A percentile compares a stretch with the other conserved stretches of the same genome.
Evolutionary conservation across 2,797 vertebrate genomes (phyloP).

Genomic region (Ptychadena robeensis): DNA sequence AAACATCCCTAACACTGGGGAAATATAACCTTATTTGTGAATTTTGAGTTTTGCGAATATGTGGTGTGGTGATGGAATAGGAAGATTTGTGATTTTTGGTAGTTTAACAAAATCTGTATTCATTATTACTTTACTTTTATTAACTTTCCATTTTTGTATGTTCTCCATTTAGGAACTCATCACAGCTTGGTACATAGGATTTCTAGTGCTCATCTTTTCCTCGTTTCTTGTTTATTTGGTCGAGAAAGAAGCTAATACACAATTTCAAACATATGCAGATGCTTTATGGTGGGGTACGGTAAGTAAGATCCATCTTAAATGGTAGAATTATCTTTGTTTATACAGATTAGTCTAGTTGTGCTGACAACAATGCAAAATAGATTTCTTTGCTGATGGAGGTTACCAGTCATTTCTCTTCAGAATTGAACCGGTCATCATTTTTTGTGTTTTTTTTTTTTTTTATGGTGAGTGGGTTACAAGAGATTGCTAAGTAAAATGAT

Average conservation of each 20-base stretch:
- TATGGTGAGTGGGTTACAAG: slow-evolving; percentile 23
- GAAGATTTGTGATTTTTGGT: background rate
- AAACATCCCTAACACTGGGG: no score
- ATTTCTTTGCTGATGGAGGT: slow-evolving; percentile 22
- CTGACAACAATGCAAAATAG: slow-evolving; percentile 38
- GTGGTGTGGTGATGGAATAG: no score
- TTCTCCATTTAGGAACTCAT: slow-evolving; percentile 87
- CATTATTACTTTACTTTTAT: background rate
- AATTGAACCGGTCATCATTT: slow-evolving; percentile 40
- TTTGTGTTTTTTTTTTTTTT: slow-evolving; percentile 10
- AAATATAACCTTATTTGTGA: no score
- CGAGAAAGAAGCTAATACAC: slow-evolving; percentile 93
- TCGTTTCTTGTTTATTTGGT: slow-evolving; percentile 98
- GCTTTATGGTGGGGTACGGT: slow-evolving; percentile 99
- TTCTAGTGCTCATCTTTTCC: slow-evolving; percentile 98
- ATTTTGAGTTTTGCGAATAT: no score
- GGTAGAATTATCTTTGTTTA: background rate
- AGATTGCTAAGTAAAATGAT: background rate
- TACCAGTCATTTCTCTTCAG: slow-evolving; percentile 20
- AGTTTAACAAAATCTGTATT: background rate
- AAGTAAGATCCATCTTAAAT: slow-evolving; percentile 71
- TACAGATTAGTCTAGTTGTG: background rate
- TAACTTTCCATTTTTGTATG: slow-evolving; percentile 26
- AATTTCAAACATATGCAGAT: slow-evolving; percentile 96
- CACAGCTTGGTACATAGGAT: slow-evolving; percentile 99